Conservation (phyloP, 2,888 invertebrate genomes). For the Trisateles emortualis region DNA sequence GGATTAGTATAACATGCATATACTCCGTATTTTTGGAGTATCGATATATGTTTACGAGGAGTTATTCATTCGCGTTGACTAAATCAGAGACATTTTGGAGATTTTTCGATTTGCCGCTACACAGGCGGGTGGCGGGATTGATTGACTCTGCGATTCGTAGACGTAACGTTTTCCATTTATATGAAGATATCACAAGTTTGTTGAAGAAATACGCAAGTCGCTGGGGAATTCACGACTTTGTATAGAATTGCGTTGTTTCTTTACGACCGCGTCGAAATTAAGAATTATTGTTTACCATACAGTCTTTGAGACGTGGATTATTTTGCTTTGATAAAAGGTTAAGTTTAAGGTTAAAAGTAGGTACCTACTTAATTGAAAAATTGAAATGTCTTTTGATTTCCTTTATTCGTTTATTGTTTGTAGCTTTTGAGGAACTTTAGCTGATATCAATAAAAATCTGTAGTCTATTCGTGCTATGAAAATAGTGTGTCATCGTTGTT, state of each 20-base stretch:
- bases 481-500: too few relatives aligned
- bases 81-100: conserved; percentile 70
- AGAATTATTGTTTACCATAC: conserved; percentile 12
- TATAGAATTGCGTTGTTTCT: conserved; percentile 15
- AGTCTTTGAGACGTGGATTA: too few relatives aligned
- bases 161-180: conserved; percentile 75
- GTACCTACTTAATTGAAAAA: too few relatives aligned
- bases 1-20: conserved; percentile 6
- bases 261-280: conserved; percentile 35
- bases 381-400: too few relatives aligned
- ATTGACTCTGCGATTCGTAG: conserved; percentile 71
- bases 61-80: conserved; percentile 48
- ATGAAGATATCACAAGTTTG: conserved; percentile 73
- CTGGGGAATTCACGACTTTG: conserved; percentile 45
- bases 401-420: too few relatives aligned
- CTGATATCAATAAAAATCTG: too few relatives aligned
- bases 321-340: too few relatives aligned
- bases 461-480: too few relatives aligned
- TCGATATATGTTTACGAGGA: conserved; percentile 51
- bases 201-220: conserved; percentile 48
- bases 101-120: conserved; percentile 80
- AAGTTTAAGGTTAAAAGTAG: too few relatives aligned
- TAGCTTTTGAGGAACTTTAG: too few relatives aligned
- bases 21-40: conserved; percentile 25
- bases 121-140: conserved; percentile 72